Evolutionary conservation across 2,888 invertebrate genomes (phyloP), one percentile per base, ranked within the genome.

Genomic region (Dyspetes luteomarginatus): DNA sequence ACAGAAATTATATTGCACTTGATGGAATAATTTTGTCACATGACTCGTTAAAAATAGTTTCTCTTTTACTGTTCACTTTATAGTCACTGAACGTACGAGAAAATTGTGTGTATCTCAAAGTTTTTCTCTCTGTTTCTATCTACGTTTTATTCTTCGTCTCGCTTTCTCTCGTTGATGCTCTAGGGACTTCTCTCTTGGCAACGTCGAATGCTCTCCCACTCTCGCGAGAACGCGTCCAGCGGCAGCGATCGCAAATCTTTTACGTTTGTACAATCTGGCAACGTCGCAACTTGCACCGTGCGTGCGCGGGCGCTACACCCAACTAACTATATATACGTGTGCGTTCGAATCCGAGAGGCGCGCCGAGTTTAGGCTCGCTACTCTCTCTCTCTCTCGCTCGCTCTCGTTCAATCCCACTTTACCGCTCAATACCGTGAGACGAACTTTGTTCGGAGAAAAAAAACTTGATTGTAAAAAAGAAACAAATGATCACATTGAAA

Each of bases 281-380:
- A 86, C 85, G 82, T 74, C 69, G 86, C 83, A 73, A n/a, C 82
- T 77, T 78, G 76, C 82, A 82, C 80, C 77, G 79, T 78, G 77
- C 78, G 81, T 78, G 72, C 72, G 83, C 67, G 77, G 52, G 77
- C 77, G 69, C 81, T 55, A 60, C 30, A 81, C 77, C 64, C 76
- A 68, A 43, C 45, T 45, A 58, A 58, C 36, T 30, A 19, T 76
- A 67, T 69, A 73, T 72, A 73, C 72, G 68, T 77, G 62, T 68
- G 45, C 58, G 5, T 67, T 12, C 24, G 24, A 36, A 4, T 55
- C n/a, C 36, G 36, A 36, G 36, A 36, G 36, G 36, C 36, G 36
- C 28, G 17, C 30, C 36, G 28, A 28, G 58, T 17, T 19, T 36
- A 17, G 15, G 9, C 17, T 30, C 15, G 22, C 12, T 9, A 48